Conservation (phyloP, 2,113 vertebrate genomes). For the Cisticola juncidis region DNA sequence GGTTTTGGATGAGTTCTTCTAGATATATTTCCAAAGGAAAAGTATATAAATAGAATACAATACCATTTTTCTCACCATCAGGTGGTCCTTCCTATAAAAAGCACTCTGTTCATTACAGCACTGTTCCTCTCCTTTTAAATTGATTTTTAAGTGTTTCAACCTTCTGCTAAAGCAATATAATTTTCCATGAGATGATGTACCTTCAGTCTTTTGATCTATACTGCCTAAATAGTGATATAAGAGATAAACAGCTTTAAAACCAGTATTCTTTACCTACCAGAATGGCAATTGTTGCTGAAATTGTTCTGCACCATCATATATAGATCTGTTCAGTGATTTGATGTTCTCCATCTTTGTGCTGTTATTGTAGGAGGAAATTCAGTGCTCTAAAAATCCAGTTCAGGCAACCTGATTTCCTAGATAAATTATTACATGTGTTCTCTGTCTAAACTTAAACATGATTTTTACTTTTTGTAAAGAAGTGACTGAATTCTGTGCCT, state of each 20-base stretch:
- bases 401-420: not conserved
- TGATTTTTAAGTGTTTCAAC: not conserved
- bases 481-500: not conserved
- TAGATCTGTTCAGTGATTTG: not conserved
- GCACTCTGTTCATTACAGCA: not conserved
- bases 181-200: not conserved
- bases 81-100: not conserved
- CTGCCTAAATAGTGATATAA: not conserved
- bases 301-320: not conserved
- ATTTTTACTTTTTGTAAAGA: not conserved
- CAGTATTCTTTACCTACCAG: not conserved
- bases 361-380: not conserved
- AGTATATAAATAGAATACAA: not conserved
- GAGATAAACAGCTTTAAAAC: not conserved
- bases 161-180: not conserved
- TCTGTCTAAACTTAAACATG: not conserved
- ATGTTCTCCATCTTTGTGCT: not conserved
- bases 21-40: not conserved
- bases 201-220: not conserved
- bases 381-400: not conserved
- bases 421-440: not conserved
- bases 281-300: not conserved
- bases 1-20: not conserved
- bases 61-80: not conserved
- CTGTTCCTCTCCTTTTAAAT: not conserved